Evolutionary conservation across 2,888 invertebrate genomes (phyloP), one percentile per base, ranked within the genome.

Genomic region (Microctonus brassicae): DNA sequence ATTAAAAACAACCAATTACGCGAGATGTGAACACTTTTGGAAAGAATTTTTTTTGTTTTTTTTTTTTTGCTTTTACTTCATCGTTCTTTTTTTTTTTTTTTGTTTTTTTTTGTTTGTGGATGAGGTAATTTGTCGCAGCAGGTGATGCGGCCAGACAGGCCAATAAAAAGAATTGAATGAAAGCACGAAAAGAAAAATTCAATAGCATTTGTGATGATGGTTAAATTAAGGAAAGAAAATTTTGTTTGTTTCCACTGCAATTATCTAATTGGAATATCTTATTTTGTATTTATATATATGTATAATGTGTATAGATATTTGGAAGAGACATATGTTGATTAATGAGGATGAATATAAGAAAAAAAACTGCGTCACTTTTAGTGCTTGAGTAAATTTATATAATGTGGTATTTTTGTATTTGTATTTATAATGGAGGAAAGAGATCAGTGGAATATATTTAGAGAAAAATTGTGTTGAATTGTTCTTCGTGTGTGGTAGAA

Each of bases 291-390:
- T 29, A 29, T 29, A 29, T n/a, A 29, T 29, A 29, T 29, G 4
- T 29, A 29, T 29, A 29, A 5, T 29, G 7, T 29, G 7, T 29
- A 47, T 10, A 29, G 58, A 60, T 9, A 17, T 26, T 13, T 53
- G n/a, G n/a, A 17, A 33, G 69, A 61, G 70, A 73, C 74, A 73
- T 73, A 72, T 76, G 73, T 73, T 70, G 60, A 72, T 65, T 24
- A n/a, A 42, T 69, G 17, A 47, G 39, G 34, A 47, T 33, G 53
- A 53, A 52, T 33, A 20, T 67, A 67, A 72, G 68, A 52, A 63
- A 69, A 69, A 60, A 34, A 29, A 24, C 0, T n/a, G 47, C 26
- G n/a, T n/a, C n/a, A n/a, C n/a, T n/a, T n/a, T n/a, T n/a, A n/a
- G n/a, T n/a, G n/a, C n/a, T n/a, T n/a, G n/a, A n/a, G n/a, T n/a